Percentiles rank a stretch among this genome's conserved stretches.
Evolutionary conservation across 2,797 vertebrate genomes (phyloP).

Genomic region (Onychomys torridus): DNA sequence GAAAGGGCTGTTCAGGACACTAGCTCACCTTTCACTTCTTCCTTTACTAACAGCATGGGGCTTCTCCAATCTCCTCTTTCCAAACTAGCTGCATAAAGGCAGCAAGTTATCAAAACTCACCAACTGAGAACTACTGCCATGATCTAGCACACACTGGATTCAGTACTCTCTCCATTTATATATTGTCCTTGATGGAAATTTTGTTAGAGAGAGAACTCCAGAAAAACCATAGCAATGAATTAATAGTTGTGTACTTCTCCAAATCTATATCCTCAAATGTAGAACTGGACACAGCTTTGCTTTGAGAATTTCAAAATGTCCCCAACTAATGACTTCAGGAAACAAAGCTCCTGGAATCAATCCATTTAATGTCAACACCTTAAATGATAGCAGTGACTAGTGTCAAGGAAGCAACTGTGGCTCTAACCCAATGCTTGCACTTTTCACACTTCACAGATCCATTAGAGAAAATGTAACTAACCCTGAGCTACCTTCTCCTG

Average conservation of each 20-base stretch:
- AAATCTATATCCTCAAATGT: neutral
- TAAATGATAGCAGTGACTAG: constrained; percentile 3
- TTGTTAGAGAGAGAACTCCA: constrained; percentile 12
- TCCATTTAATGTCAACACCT: neutral
- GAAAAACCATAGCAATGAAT: constrained; percentile 21
- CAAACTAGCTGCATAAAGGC: neutral
- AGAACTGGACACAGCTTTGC: constrained; percentile 34
- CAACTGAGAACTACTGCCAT: neutral
- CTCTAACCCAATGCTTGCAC: constrained; percentile 6
- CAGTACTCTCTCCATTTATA: neutral
- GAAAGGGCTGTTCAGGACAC: neutral
- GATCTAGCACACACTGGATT: neutral
- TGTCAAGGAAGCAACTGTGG: constrained; percentile 15
- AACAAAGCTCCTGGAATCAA: constrained; percentile 44
- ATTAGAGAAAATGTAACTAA: constrained; percentile 35
- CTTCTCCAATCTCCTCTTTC: constrained; percentile 15
- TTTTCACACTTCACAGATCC: neutral
- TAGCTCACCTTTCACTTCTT: neutral
- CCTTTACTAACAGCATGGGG: neutral
- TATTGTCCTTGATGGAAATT: neutral
- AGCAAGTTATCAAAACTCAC: neutral
- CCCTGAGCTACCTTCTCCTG: neutral
- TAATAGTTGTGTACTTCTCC: neutral
- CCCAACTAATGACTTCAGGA: constrained; percentile 51
- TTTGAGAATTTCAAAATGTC: constrained; percentile 26